Evolutionary conservation across 2,888 invertebrate species (phyloP), one percentile per base, ranked within the genome.

Genomic region (Sialis fuliginosa): DNA sequence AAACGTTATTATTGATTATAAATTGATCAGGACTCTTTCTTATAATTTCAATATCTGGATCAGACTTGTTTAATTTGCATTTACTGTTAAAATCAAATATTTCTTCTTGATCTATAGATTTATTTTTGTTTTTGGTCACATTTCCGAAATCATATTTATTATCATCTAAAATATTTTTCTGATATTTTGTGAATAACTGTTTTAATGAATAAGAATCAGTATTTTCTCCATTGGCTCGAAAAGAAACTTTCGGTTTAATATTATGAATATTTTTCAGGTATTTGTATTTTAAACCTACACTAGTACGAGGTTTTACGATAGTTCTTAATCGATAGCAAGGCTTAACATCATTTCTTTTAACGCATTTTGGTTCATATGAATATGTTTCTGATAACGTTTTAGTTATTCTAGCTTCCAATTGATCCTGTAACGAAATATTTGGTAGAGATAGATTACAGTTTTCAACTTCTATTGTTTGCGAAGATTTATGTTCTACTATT

Each of bases 401-500:
- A 10, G n/a, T 37, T 37, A 37, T 37, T 37, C 37, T 37, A 6
- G n/a, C 37, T 37, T 37, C 37, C 2, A 37, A 37, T 37, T 37
- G 6, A 2, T 37, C 37, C 1, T 37, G 37, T 37, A n/a, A 12
- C 2, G 12, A 6, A 6, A 10, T 37, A 37, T 37, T 12, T 2
- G 6, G n/a, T 1, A 37, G 6, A 7, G 37, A 37, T 10, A 6
- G 10, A 10, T 37, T 37, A 2, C 4, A 37, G 12, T 37, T 37
- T 8, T 37, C 37, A 37, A 31, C 9, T 39, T 39, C 39, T 32
- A 30, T 33, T 22, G 42, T 42, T 35, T 46, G 42, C 6, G 46
- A 42, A n/a, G 42, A 13, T 46, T 41, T 42, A 8, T 13, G 41
- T 6, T 46, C 42, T 4, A 6, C 35, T 12, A 22, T 60, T 39